phyloP scores from a whole-genome alignment of 1,140 invertebrate genomes.

The Condylostylus longicornis region DNA sequence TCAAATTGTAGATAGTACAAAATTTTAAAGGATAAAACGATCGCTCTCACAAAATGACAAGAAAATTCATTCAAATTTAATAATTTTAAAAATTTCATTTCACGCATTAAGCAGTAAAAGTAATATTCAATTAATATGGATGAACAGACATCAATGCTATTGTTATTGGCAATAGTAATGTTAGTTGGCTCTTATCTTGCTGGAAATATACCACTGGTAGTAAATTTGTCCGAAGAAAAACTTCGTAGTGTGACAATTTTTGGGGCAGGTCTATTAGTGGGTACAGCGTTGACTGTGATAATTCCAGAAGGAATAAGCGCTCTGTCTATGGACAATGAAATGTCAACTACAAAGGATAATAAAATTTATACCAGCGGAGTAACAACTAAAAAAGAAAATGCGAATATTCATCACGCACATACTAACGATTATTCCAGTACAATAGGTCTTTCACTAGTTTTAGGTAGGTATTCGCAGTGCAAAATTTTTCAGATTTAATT shows the following conservation, averaged over 20 bases:
- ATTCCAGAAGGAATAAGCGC: constrained; percentile 95
- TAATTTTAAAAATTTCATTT: no score
- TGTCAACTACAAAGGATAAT: constrained; percentile 10
- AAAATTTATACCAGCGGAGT: constrained; percentile 6
- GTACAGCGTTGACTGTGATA: constrained; percentile 92
- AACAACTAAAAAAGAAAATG: no score
- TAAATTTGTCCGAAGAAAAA: constrained; percentile 89
- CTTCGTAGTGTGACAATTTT: constrained; percentile 85
- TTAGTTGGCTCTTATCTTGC: constrained; percentile 85
- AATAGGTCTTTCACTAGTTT: constrained; percentile 46
- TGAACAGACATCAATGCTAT: constrained; percentile 64
- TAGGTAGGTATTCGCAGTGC: constrained; percentile 31
- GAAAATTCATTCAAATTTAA: no score
- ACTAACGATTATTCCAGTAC: constrained; percentile 38
- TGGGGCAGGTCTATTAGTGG: constrained; percentile 93
- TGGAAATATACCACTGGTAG: constrained; percentile 82
- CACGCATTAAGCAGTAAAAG: no score
- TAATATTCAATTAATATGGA: constrained; percentile 14
- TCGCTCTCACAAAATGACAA: no score
- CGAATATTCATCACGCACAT: no score
- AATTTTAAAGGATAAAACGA: no score
- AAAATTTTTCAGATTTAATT: background rate
- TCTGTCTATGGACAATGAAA: constrained; percentile 39
- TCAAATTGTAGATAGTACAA: no score
- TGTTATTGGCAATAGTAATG: constrained; percentile 79